phyloP scores from a whole-genome alignment of 2,113 vertebrate genomes.

The Tympanuchus pallidicinctus region DNA sequence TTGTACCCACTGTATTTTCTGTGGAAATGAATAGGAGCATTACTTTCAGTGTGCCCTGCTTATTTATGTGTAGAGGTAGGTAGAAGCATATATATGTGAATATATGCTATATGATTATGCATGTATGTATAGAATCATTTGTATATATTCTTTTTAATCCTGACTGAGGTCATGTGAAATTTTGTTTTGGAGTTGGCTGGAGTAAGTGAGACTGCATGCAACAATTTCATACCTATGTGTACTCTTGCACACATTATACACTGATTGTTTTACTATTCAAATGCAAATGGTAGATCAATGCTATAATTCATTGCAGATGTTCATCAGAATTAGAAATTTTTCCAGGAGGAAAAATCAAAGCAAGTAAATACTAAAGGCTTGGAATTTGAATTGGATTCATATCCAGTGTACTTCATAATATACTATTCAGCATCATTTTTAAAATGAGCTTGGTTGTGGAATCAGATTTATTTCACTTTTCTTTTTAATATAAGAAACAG shows the following conservation, averaged over 20 bases:
- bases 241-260: not conserved
- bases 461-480: not conserved
- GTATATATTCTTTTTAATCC: not conserved
- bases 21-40: no score
- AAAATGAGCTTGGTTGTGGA: not conserved
- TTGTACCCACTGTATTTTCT: no score
- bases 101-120: not conserved
- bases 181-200: not conserved
- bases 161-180: not conserved
- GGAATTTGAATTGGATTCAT: not conserved
- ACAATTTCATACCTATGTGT: not conserved
- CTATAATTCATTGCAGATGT: not conserved
- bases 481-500: slow-evolving; percentile 73
- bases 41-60: no score
- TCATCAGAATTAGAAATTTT: slow-evolving; percentile 37
- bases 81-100: not conserved
- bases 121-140: not conserved
- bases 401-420: slow-evolving; percentile 36
- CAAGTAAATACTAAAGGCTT: slow-evolving; percentile 25
- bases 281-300: not conserved
- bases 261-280: not conserved
- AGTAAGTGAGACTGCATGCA: not conserved
- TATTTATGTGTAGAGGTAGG: not conserved
- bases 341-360: slow-evolving; percentile 4
- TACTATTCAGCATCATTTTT: slow-evolving; percentile 17